phyloP scores from a whole-genome alignment of 2,797 vertebrate species.

The Dendrocincla tyrannina region DNA sequence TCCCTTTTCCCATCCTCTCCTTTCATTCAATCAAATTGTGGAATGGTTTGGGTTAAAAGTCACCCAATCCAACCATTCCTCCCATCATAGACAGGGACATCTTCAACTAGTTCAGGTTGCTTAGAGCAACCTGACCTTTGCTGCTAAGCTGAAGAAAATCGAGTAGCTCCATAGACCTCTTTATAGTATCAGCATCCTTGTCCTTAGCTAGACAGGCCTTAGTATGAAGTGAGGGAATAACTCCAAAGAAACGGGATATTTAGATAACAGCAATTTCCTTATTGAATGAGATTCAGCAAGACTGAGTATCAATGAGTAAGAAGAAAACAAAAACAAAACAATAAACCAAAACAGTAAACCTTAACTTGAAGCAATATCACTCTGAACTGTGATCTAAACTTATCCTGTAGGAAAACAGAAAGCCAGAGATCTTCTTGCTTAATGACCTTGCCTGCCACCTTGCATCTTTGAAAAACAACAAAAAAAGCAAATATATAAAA shows the following conservation, averaged over 20 bases:
- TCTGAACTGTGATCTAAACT: background rate
- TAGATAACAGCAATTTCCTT: background rate
- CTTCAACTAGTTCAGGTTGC: background rate
- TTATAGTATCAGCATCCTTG: background rate
- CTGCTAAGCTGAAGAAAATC: background rate
- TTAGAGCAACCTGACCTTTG: background rate
- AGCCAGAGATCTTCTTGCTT: background rate
- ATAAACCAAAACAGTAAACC: background rate
- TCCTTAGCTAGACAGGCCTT: background rate
- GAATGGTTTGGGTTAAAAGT: background rate
- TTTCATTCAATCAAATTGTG: background rate
- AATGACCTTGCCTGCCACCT: background rate
- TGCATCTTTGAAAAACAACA: background rate
- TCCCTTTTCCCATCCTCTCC: background rate
- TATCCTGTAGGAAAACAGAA: background rate
- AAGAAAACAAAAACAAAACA: background rate
- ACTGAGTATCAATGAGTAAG: background rate
- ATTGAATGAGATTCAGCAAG: background rate
- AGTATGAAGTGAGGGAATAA: background rate
- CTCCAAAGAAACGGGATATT: background rate
- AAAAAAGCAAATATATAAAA: background rate
- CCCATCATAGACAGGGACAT: rapidly evolving
- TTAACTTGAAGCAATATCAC: background rate
- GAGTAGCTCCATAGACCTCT: background rate
- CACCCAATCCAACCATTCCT: rapidly evolving